Evolutionary conservation across 2,113 vertebrate genomes (phyloP), one percentile per base, ranked within the genome.

Genomic region (Delphinapterus leucas): DNA sequence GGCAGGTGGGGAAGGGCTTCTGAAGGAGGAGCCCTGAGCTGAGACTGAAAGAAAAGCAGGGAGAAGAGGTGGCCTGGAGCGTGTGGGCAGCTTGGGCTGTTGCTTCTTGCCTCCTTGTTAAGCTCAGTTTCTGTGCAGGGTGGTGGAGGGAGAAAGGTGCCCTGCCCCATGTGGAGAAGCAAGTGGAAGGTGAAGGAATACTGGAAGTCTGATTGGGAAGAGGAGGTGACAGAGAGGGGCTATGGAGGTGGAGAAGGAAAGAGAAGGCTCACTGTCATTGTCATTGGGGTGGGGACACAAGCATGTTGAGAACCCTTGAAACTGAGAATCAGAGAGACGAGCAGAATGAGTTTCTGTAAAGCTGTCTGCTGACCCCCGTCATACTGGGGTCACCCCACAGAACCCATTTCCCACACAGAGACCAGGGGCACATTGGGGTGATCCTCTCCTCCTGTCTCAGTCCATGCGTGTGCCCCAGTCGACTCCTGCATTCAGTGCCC

Each of bases 381-480:
- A n/a, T 8, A 17, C 33, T 41, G 53, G 14, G 26, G 6, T 58
- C 7, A 12, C 17, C 60, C 20, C 36, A 8, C 0, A 81, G 92
- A 23, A 38, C 15, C 38, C 1, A 17, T 0, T 26, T 33, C 28
- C 53, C 60, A 21, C 36, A 36, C 18, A 13, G 23, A 41, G 33
- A 23, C 12, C 38, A 76, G 26, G 26, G 26, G 44, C 41, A 25
- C 8, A 8, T n/a, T 6, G 36, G 70, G 33, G 60, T 0, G 1
- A 74, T 63, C 0, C 20, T 14, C 28, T 74, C 36, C 38, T 41
- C 53, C 73, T 1, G 5, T 31, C 71, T 9, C 3, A 18, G 60
- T 31, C 63, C 3, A 4, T 0, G 2, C 28, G 5, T 2, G 0
- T 0, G 0, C 31, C 6, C 2, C n/a, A 3, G 67, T 41, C 4